Percentiles rank a stretch among this genome's conserved stretches.
phyloP scores from a whole-genome alignment of 2,797 vertebrate genomes.

The Potorous gilbertii region DNA sequence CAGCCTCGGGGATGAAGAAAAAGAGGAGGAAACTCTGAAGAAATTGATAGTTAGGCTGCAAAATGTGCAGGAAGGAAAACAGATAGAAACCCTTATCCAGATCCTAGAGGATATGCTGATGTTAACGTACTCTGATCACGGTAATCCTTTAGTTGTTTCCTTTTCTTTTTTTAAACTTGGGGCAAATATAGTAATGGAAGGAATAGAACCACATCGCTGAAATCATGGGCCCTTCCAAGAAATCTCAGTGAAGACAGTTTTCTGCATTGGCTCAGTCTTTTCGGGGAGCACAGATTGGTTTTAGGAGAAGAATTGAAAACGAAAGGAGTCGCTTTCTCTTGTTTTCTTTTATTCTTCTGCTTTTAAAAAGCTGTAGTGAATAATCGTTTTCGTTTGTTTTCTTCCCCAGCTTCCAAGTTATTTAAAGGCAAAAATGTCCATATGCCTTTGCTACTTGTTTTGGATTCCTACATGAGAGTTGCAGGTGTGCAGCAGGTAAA shows the following conservation, averaged over 20 bases:
- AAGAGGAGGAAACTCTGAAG: slow-evolving; percentile 85
- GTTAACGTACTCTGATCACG: slow-evolving; percentile 88
- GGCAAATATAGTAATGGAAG: not conserved
- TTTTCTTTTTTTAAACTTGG: slow-evolving; percentile 14
- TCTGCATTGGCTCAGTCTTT: not conserved
- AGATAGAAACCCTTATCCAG: slow-evolving; percentile 90
- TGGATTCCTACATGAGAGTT: slow-evolving; percentile 88
- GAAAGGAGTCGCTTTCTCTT: not conserved
- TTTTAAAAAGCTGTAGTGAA: not conserved
- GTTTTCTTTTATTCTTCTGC: not conserved
- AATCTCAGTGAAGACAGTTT: not conserved
- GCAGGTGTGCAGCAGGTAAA: slow-evolving; percentile 93
- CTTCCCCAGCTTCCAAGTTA: slow-evolving; percentile 87
- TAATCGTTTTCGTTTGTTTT: slow-evolving; percentile 25
- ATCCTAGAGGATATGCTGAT: slow-evolving; percentile 92
- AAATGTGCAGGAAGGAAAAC: slow-evolving; percentile 89
- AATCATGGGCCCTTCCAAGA: not conserved
- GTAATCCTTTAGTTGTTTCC: slow-evolving; percentile 80
- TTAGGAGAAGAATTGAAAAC: not conserved
- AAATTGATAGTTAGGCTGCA: slow-evolving; percentile 92
- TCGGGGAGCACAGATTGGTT: not conserved
- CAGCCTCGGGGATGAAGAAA: slow-evolving; percentile 48
- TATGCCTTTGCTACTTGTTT: slow-evolving; percentile 88
- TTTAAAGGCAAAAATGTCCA: slow-evolving; percentile 91
- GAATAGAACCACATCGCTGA: not conserved